phyloP scores from a whole-genome alignment of 2,113 vertebrate genomes.

The Megaceryle torquata region DNA sequence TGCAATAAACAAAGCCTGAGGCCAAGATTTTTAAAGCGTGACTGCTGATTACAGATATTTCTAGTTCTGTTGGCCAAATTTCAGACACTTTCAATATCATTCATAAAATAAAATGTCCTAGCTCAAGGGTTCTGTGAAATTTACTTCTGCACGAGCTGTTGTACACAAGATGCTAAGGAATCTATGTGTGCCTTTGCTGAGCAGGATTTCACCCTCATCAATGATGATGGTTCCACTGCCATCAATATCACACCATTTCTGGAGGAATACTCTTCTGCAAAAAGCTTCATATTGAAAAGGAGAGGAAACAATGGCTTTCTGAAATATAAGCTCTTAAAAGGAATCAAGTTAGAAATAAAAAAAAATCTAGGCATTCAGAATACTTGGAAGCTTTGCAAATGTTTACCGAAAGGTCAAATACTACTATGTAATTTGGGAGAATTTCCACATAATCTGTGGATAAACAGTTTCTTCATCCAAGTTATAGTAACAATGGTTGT shows the following conservation, averaged over 20 bases:
- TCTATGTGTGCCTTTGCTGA: not conserved
- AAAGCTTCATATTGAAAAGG: not conserved
- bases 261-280: not conserved
- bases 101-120: not conserved
- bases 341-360: not conserved
- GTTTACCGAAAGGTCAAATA: not conserved
- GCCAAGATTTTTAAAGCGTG: not conserved
- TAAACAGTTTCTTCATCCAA: not conserved
- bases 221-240: not conserved
- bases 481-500: not conserved
- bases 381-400: not conserved
- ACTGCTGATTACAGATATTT: slow-evolving; percentile 11
- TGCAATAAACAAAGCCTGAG: slow-evolving; percentile 29
- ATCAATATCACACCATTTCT: not conserved
- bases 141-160: not conserved
- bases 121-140: not conserved
- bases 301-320: not conserved
- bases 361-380: not conserved
- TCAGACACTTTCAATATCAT: not conserved
- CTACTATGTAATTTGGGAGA: not conserved
- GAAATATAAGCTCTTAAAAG: not conserved
- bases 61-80: not conserved
- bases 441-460: not conserved
- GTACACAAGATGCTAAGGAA: not conserved
- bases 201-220: not conserved